Percentiles rank a stretch among this genome's conserved stretches.
phyloP scores from a whole-genome alignment of 2,888 invertebrate species.

The Calliopum simillimum region DNA sequence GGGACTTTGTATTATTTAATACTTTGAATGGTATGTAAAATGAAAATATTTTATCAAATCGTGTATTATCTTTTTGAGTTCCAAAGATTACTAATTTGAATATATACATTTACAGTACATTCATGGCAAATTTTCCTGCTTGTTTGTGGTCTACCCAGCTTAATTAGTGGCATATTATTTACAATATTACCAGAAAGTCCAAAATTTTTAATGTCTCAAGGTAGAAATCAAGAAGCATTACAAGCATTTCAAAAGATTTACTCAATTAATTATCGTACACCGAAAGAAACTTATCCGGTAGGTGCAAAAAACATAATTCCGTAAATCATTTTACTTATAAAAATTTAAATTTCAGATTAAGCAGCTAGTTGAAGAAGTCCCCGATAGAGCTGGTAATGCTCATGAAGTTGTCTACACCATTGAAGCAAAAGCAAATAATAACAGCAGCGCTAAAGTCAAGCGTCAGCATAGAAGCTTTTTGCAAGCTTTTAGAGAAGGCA shows the following conservation, averaged over 20 bases:
- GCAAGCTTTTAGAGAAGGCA: slow-evolving; percentile 70
- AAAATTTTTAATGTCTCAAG: slow-evolving; percentile 61
- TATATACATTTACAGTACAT: slow-evolving; percentile 49
- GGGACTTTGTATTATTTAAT: slow-evolving; percentile 69
- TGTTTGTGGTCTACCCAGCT: slow-evolving; percentile 72
- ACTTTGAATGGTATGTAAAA: slow-evolving; percentile 59
- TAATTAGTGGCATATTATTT: slow-evolving; percentile 71
- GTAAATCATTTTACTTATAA: too few relatives aligned
- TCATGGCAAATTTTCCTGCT: slow-evolving; percentile 69
- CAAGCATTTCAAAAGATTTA: slow-evolving; percentile 71
- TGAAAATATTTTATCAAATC: neutral
- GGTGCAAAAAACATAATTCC: slow-evolving; percentile 15
- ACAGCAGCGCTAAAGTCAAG: slow-evolving; percentile 13
- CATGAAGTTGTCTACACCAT: slow-evolving; percentile 54
- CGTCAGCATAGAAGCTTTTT: slow-evolving; percentile 46
- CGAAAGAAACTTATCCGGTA: slow-evolving; percentile 76
- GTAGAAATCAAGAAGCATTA: slow-evolving; percentile 60
- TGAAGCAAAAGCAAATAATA: slow-evolving; percentile 46
- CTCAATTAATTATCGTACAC: slow-evolving; percentile 73
- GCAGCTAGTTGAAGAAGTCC: slow-evolving; percentile 57
- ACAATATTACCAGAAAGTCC: slow-evolving; percentile 70
- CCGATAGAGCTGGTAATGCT: slow-evolving; percentile 49
- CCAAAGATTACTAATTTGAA: neutral
- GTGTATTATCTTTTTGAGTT: neutral
- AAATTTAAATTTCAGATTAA: neutral